phyloP scores from a whole-genome alignment of 1,140 invertebrate genomes.

The Drosophila melanogaster region DNA sequence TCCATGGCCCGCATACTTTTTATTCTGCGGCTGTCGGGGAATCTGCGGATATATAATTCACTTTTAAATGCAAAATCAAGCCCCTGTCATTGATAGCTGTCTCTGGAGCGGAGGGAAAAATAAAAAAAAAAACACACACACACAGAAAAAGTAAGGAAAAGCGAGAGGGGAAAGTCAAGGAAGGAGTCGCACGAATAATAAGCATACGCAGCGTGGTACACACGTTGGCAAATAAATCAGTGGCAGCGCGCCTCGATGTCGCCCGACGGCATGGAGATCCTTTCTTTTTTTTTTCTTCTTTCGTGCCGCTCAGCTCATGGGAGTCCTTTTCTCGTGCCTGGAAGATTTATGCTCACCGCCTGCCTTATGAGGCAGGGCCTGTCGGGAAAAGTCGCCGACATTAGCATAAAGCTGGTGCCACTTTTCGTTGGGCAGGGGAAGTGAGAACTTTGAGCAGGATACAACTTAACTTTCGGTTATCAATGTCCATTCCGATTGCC shows the following conservation, averaged over 20 bases:
- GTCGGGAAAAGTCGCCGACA: constrained; percentile 45
- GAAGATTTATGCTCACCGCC: constrained; percentile 66
- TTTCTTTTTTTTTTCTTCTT: constrained; percentile 11
- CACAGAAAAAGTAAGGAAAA: neutral
- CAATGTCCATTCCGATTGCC: constrained; percentile 39
- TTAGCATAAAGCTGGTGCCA: constrained; percentile 59
- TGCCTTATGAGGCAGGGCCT: constrained; percentile 39
- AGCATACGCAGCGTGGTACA: constrained; percentile 76
- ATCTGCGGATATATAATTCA: constrained; percentile 62
- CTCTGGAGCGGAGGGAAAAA: constrained; percentile 1
- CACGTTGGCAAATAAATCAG: constrained; percentile 74
- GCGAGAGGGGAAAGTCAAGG: neutral
- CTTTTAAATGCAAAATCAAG: constrained; percentile 79
- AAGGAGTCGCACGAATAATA: constrained; percentile 26
- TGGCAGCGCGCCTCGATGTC: constrained; percentile 58
- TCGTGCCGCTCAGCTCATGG: neutral
- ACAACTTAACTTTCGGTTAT: constrained; percentile 38
- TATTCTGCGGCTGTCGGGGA: constrained; percentile 13
- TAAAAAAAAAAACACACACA: neutral
- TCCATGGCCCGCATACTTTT: neutral
- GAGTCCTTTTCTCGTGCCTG: constrained; percentile 10
- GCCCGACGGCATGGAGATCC: constrained; percentile 37
- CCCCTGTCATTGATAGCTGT: constrained; percentile 72
- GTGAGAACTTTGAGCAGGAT: neutral
- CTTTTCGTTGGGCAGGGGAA: neutral